Base-by-base conservation (phyloP, 2,888 invertebrate genomes). In the Perithous albicinctus region DNA sequence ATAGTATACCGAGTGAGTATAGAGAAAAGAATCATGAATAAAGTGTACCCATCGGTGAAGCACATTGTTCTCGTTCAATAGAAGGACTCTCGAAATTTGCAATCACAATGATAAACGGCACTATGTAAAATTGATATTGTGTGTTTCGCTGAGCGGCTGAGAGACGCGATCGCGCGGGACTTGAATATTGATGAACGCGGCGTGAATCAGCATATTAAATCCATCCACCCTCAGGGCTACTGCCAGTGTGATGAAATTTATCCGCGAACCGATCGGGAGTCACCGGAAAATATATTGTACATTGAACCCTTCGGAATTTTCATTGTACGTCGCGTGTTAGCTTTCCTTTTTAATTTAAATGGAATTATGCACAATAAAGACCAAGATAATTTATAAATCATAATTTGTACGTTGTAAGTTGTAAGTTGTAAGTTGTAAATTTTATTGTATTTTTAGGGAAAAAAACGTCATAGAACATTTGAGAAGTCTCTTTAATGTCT, bases 141-240 rank as follows among this genome's bases (percentile, higher is more conserved):
- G 75, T 75, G 78, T 78, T 73, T 67, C 66, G 51, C 51, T 74
- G 54, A 66, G 32, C 59, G 78, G 38, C 66, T 38, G 64, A 59
- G 75, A 48, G 32, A 59, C 35, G 35, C 8, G 59, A 59, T 59
- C 70, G 76, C 59, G 76, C 70, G 75, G 75, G 78, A 75, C 64
- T 79, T 82, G 82, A 78, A 82, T 82, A 82, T 82, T 82, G 82
- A 82, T 82, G 82, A 82, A 75, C 70, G 82, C 70, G 18, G 78
- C 64, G 72, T 82, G 82, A 82, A 82, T 82, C 82, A 82, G 82
- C 82, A 82, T 82, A 79, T 79, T 78, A 75, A 82, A 78, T 82
- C 59, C 51, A 78, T 75, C 70, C 66, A 41, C 51, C 12, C 29
- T 10, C 46, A n/a, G 29, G 54, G 20, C 43, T 15, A 15, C 51